Percentiles rank a stretch among this genome's conserved stretches.
Conservation (phyloP, 1,140 invertebrate species). For the Eriocheir sinensis region DNA sequence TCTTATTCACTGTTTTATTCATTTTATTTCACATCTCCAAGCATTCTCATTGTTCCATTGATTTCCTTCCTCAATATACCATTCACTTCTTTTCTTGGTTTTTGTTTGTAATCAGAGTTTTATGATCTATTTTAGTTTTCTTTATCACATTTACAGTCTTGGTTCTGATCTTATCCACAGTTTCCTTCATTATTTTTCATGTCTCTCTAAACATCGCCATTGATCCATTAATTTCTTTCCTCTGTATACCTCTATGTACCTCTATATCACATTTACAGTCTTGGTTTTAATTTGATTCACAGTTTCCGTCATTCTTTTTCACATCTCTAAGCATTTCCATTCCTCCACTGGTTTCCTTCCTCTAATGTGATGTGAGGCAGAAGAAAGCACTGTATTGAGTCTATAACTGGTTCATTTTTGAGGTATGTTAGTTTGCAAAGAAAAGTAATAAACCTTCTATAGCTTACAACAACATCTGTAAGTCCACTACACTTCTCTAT, state of each 20-base stretch:
- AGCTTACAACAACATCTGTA: neutral
- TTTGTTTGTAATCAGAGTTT: too few species aligned
- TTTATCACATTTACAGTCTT: neutral
- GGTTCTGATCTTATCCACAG: neutral
- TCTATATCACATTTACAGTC: neutral
- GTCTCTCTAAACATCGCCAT: too few species aligned
- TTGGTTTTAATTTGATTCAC: neutral
- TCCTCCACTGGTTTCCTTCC: neutral
- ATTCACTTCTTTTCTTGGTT: neutral
- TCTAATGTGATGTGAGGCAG: too few species aligned
- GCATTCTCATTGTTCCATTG: neutral
- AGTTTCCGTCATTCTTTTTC: neutral
- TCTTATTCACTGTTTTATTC: neutral
- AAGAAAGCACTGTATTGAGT: too few species aligned
- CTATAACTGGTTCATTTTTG: neutral
- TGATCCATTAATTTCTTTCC: neutral
- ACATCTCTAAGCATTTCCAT: too few species aligned
- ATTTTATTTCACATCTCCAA: neutral
- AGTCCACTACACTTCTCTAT: too few species aligned
- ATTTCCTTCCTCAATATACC: neutral
- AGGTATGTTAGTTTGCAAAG: neutral
- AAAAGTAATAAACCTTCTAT: too few species aligned
- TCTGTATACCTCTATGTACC: neutral
- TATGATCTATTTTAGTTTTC: neutral
- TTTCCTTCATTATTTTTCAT: neutral